phyloP scores from a whole-genome alignment of 2,888 invertebrate species.

The Rhyacophila evoluta region DNA sequence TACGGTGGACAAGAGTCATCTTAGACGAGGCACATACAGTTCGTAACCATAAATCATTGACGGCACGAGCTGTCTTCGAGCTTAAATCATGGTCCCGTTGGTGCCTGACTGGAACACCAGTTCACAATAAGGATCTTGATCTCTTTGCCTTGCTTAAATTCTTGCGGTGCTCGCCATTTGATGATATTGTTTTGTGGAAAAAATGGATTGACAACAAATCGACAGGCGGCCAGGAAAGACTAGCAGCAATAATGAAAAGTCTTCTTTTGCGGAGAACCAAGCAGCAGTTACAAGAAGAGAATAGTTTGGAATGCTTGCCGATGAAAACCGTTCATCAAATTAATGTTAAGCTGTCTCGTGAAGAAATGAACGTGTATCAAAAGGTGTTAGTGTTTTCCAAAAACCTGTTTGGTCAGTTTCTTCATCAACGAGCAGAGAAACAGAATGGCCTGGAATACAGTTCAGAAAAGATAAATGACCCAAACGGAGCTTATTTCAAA shows the following conservation, averaged over 20 bases:
- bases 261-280: constrained; percentile 92
- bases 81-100: constrained; percentile 76
- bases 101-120: constrained; percentile 94
- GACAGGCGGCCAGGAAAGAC: constrained; percentile 80
- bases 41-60: constrained; percentile 86
- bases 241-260: constrained; percentile 87
- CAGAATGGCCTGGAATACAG: constrained; percentile 60
- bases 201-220: constrained; percentile 91
- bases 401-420: constrained; percentile 80
- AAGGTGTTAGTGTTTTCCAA: constrained; percentile 79
- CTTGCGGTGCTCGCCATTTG: constrained; percentile 87
- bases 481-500: constrained; percentile 69
- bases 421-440: constrained; percentile 81
- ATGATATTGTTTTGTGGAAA: constrained; percentile 89
- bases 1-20: constrained; percentile 88
- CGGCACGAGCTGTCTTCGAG: constrained; percentile 77
- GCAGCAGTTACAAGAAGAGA: constrained; percentile 76
- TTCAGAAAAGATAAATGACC: constrained; percentile 60
- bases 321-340: constrained; percentile 70
- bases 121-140: constrained; percentile 93
- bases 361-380: constrained; percentile 84
- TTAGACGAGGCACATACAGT: constrained; percentile 95
- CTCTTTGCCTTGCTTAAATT: constrained; percentile 86
- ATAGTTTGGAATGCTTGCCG: constrained; percentile 75
- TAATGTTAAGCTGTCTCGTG: constrained; percentile 74